These are phyloP conservation scores for Blastobasis adustella DNA, from an alignment of 2,888 invertebrate genomes.

Conservation along the genomic window DNA sequence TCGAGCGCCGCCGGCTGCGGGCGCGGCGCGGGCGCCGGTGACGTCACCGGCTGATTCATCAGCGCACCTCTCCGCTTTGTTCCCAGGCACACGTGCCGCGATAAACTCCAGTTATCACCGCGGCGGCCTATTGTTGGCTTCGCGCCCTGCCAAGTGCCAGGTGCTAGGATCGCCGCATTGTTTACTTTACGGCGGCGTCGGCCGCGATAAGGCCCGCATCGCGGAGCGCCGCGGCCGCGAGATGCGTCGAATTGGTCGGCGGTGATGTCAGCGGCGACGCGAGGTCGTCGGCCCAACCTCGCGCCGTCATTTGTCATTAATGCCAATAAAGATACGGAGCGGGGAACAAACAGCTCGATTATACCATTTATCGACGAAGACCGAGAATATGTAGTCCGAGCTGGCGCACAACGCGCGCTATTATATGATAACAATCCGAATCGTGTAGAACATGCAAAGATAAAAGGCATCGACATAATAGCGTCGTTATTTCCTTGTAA, in stretches of 20 bases:
- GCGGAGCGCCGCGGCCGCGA: not conserved
- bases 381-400: not conserved
- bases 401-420: not conserved
- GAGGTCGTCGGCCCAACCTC: constrained; percentile 30
- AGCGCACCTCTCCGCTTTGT: constrained; percentile 3
- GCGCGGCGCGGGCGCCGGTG: constrained; percentile 5
- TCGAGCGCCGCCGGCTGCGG: constrained; percentile 4
- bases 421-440: not conserved
- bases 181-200: constrained; percentile 1
- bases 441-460: not conserved
- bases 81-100: constrained; percentile 4
- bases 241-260: constrained; percentile 6
- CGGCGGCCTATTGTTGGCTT: constrained; percentile 1
- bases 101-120: constrained; percentile 3
- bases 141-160: constrained; percentile 4
- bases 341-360: constrained; percentile 6
- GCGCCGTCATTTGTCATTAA: constrained; percentile 15
- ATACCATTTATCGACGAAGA: constrained; percentile 4
- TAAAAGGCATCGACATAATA: too few species aligned
- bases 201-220: not conserved
- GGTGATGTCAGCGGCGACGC: constrained; percentile 21
- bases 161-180: not conserved
- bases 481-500: too few species aligned
- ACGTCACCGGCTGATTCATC: constrained; percentile 9
- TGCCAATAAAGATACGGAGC: constrained; percentile 20